Percentiles rank a stretch among this genome's conserved stretches.
Evolutionary conservation across 2,113 vertebrate species (phyloP).

Genomic region (Microtus pennsylvanicus): DNA sequence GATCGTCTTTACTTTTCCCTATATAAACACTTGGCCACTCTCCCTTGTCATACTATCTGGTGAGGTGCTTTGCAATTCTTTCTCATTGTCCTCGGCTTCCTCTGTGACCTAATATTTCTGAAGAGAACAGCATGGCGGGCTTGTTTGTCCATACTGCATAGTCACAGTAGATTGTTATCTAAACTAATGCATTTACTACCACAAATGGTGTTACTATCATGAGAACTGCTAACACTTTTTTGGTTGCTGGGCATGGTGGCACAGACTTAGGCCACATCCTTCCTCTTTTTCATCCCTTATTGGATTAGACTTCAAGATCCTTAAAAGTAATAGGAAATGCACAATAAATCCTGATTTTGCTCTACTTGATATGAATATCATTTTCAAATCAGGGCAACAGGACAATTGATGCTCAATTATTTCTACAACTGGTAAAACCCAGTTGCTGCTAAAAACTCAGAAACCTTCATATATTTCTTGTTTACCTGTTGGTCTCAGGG

Average conservation of each 20-base stretch:
- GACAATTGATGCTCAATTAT: neutral
- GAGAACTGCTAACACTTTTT: neutral
- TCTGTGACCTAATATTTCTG: neutral
- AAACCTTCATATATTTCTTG: neutral
- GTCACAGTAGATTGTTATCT: neutral
- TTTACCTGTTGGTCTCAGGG: neutral
- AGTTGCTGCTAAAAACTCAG: neutral
- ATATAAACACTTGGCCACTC: neutral
- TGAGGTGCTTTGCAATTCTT: neutral
- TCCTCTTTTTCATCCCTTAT: neutral
- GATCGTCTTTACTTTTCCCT: neutral
- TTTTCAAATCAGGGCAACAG: neutral
- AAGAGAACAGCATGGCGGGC: neutral
- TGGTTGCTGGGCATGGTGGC: neutral
- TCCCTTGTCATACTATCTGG: neutral
- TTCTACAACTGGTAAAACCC: neutral
- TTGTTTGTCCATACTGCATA: neutral
- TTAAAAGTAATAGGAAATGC: constrained; percentile 8
- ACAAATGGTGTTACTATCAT: neutral
- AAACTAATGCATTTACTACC: neutral
- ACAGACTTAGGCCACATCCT: neutral
- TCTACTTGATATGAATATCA: neutral
- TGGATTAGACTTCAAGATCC: neutral
- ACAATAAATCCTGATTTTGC: neutral
- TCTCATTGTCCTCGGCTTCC: neutral